These are phyloP conservation scores for Microctonus hyperodae DNA, from an alignment of 2,888 invertebrate species.

Conservation along the genomic window DNA sequence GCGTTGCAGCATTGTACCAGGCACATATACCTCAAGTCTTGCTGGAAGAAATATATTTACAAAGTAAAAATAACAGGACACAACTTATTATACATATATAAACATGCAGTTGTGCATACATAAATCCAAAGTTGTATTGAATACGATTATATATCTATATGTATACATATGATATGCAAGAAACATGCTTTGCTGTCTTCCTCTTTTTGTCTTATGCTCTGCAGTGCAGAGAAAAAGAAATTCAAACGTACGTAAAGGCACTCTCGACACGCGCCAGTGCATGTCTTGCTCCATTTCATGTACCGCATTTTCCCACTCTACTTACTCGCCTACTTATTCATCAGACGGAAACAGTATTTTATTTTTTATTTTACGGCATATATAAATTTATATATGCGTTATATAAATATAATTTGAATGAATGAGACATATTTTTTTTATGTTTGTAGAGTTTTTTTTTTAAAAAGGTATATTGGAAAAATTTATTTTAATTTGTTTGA, in stretches of 20 bases:
- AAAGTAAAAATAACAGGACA: slow-evolving; percentile 24
- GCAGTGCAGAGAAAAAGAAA: slow-evolving; percentile 8
- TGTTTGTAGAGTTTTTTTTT: no score
- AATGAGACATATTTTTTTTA: no score
- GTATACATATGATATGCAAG: neutral
- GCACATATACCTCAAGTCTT: slow-evolving; percentile 7
- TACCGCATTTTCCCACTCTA: slow-evolving; percentile 54
- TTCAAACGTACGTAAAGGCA: slow-evolving; percentile 48
- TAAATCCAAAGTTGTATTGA: slow-evolving; percentile 19
- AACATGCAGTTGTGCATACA: slow-evolving; percentile 14
- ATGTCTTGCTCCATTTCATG: slow-evolving; percentile 62
- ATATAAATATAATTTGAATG: no score
- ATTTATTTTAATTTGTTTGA: no score
- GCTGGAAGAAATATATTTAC: slow-evolving; percentile 15
- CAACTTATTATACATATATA: neutral
- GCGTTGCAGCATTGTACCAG: neutral
- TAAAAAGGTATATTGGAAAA: no score
- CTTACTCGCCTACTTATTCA: slow-evolving; percentile 61
- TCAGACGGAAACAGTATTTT: slow-evolving; percentile 54
- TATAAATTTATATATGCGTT: no score
- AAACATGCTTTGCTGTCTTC: slow-evolving; percentile 11
- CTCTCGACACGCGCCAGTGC: slow-evolving; percentile 63
- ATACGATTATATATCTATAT: neutral
- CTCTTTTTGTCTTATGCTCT: neutral
- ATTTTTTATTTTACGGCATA: neutral